Base-by-base conservation (phyloP, 2,888 invertebrate species). In the Rhyacophila evoluta region DNA sequence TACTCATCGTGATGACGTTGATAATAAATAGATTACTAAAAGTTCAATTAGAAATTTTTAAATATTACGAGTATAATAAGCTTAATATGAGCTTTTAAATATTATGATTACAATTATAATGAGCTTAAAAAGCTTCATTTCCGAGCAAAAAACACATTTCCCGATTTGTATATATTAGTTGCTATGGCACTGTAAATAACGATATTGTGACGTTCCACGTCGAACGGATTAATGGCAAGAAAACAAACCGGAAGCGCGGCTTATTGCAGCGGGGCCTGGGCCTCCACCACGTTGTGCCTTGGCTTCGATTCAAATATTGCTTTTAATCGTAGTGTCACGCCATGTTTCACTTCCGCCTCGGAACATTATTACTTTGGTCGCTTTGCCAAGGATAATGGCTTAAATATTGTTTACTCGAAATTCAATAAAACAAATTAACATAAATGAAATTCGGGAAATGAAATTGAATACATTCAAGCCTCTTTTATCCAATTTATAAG, bases 221-320 rank as follows among this genome's bases (percentile, higher is more conserved):
- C 74, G 19, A 33, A 67, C 41, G 72, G 69, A 74, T 70, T 78
- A 78, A 78, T 78, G 78, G 78, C 27, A 33, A 29, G 74, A 72
- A 78, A 74, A 39, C 69, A 41, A 29, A 70, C 29, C 69, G 78
- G 78, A 74, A 39, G 74, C 55, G 68, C 15, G 77, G 68, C 77
- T 73, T 77, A 77, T 77, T 73, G 77, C 73, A 28, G 19, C 29
- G 28, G 70, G 41, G 19, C 37, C 27, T 10, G 10, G 55, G 8
- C 19, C 19, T 55, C 15, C 8, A 10, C 25, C 12, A 55, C 19
- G 1, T 8, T 12, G 6, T 10, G 15, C 6, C 55, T 55, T 55
- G 55, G 55, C 55, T 6, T 55, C 25, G 2, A 55, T 55, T 55
- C 55, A 55, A 55, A 55, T 55, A 55, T 25, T 25, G 55, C 12